phyloP scores from a whole-genome alignment of 1,140 invertebrate species.

The Megathymus violae region DNA sequence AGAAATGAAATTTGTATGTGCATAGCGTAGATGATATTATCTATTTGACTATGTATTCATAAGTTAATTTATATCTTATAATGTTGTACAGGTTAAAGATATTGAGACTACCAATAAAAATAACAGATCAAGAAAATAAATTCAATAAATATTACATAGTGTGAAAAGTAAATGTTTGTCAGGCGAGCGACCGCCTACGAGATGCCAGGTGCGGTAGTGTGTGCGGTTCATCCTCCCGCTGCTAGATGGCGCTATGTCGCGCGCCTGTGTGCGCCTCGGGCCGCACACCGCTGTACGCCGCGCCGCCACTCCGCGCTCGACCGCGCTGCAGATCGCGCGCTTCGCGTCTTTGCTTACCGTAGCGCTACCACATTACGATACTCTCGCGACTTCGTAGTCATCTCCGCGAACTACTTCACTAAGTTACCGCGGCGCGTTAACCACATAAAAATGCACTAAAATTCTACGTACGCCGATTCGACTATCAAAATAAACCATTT shows the following conservation, averaged over 20 bases:
- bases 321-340: constrained; percentile 76
- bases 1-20: no score
- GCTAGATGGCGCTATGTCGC: constrained; percentile 63
- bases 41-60: no score
- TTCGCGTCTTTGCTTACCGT: constrained; percentile 52
- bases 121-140: not conserved
- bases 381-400: constrained; percentile 50
- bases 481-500: constrained; percentile 26
- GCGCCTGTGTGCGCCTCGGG: constrained; percentile 67
- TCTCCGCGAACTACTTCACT: constrained; percentile 44
- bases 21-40: no score
- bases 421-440: constrained; percentile 7
- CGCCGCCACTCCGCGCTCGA: constrained; percentile 76
- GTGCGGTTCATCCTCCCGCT: constrained; percentile 64
- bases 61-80: not conserved
- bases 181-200: constrained; percentile 44
- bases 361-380: constrained; percentile 53
- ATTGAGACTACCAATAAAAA: not conserved
- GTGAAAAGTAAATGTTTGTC: constrained; percentile 10
- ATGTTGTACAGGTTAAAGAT: no score
- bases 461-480: constrained; percentile 28
- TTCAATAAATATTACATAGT: not conserved
- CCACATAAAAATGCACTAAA: constrained; percentile 14
- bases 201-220: constrained; percentile 23
- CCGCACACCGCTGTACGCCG: constrained; percentile 62